Base-by-base conservation (phyloP, 2,113 vertebrate genomes). In the Lynx canadensis region DNA sequence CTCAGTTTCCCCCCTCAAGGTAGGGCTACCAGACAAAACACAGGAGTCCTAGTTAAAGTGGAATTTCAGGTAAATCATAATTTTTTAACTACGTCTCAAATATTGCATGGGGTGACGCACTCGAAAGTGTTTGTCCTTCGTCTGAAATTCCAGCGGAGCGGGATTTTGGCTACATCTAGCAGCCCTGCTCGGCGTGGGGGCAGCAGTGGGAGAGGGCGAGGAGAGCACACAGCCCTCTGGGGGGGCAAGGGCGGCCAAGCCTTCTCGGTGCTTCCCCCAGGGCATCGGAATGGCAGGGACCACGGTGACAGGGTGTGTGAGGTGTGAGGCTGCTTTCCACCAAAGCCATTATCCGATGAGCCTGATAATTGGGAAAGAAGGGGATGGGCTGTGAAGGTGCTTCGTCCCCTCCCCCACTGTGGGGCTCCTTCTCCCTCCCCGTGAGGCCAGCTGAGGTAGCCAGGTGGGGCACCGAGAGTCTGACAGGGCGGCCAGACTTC, bases 1-100 rank as follows among this genome's bases (percentile, higher is more conserved):
- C 74, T 31, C n/a, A 25, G 9, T 36, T 71, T 50, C 36, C 57
- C 31, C 33, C 41, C 82, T n/a, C 80, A 38, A 31, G 25, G 80
- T 38, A 87, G 1, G 9, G 27, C 65, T 88, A 19, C n/a, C 60
- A n/a, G 33, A 60, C 15, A 87, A 80, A 27, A 45, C 18, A n/a
- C 1, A 18, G 9, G 14, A 80, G 3, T 11, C 29, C 50, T 50
- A 27, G 27, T 66, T 27, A 23, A 65, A 86, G 5, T 33, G 41
- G 8, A 81, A 55, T 89, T 97, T 86, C 96, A 91, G 33, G 31
- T 25, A 80, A 82, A 95, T 8, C 52, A 33, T n/a, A 25, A 41
- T 65, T 27, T 31, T 74, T 5, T 50, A 66, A 83, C 6, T 68
- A 8, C 66, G 29, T 55, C 66, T 76, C 13, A 45, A 5, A 50